These are phyloP conservation scores for Coelopa frigida DNA, from an alignment of 1,140 invertebrate genomes.

Conservation along the genomic window DNA sequence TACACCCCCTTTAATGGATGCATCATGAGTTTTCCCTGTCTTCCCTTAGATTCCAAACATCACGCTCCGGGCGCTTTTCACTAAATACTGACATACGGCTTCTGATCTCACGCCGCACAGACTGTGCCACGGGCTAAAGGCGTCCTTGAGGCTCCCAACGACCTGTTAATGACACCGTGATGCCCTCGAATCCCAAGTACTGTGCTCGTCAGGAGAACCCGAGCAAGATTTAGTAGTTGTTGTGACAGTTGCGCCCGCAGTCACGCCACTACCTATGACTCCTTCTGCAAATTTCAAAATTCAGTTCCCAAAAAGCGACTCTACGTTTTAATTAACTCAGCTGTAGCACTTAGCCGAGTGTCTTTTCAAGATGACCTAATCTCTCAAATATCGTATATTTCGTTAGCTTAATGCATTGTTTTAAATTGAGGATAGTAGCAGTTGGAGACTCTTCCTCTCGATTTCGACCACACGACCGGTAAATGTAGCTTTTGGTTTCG, in stretches of 20 bases:
- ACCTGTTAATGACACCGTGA: conserved; percentile 76
- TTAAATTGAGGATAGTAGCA: too few relatives aligned
- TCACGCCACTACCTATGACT: conserved; percentile 20
- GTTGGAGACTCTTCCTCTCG: too few relatives aligned
- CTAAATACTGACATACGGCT: conserved; percentile 92
- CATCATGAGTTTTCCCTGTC: conserved; percentile 4
- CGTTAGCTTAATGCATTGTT: too few relatives aligned
- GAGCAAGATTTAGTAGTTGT: conserved; percentile 42
- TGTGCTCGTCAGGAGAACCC: conserved; percentile 53
- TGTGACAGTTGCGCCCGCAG: conserved; percentile 24
- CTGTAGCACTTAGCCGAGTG: too few relatives aligned
- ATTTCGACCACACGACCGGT: too few relatives aligned
- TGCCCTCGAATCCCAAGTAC: conserved; percentile 79
- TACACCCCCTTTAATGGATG: background rate
- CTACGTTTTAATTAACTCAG: too few relatives aligned
- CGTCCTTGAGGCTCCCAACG: conserved; percentile 61
- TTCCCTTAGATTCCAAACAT: conserved; percentile 78
- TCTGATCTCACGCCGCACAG: conserved; percentile 82
- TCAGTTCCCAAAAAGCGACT: too few relatives aligned
- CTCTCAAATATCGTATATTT: too few relatives aligned
- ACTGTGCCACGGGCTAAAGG: conserved; percentile 73
- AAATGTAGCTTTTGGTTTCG: too few relatives aligned
- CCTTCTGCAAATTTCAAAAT: conserved; percentile 24
- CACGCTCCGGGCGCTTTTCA: conserved; percentile 86
- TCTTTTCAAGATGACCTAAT: too few relatives aligned